These are phyloP conservation scores for Carcharodon carcharias DNA, from an alignment of 2,797 vertebrate species.

Conservation along the genomic window DNA sequence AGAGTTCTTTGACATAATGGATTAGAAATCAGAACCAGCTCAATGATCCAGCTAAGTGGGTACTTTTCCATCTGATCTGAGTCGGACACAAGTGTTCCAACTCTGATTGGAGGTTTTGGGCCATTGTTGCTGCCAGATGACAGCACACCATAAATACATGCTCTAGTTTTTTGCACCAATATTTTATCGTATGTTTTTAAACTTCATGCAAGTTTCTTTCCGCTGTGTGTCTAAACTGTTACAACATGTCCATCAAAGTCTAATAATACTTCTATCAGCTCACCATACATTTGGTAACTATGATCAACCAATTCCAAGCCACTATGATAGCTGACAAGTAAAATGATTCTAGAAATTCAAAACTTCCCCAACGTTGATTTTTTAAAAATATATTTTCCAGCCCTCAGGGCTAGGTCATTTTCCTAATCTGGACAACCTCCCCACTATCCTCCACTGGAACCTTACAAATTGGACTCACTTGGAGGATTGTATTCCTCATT, in stretches of 20 bases:
- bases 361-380: not conserved
- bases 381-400: not conserved
- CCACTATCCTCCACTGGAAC: no score
- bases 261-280: not conserved
- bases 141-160: no score
- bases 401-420: not conserved
- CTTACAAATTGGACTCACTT: not conserved
- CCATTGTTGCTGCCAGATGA: not conserved
- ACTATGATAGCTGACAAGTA: not conserved
- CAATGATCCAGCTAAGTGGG: no score
- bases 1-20: no score
- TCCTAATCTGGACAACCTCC: not conserved
- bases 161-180: no score
- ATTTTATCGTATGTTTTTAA: not conserved
- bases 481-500: not conserved
- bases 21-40: no score
- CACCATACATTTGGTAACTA: not conserved
- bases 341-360: not conserved
- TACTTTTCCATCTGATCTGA: no score
- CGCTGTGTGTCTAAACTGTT: not conserved
- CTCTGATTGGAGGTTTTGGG: no score
- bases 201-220: not conserved
- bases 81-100: no score
- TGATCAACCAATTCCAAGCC: not conserved
- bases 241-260: not conserved